Base-by-base conservation (phyloP, 2,888 invertebrate species). In the Melanargia galathea region DNA sequence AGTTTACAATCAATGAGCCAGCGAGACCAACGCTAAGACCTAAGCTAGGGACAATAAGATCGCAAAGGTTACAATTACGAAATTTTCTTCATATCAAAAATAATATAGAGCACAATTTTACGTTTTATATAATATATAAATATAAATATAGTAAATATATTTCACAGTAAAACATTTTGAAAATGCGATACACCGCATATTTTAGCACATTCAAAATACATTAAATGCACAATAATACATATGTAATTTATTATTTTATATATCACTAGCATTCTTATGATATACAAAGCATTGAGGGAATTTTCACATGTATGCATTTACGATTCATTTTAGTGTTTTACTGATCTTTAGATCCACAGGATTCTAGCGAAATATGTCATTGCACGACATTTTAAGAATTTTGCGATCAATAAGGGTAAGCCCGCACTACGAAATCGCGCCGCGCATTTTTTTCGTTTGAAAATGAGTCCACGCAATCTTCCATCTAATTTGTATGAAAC, bases 31-130 rank as follows among this genome's bases (percentile, higher is more conserved):
- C 45, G n/a, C 33, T 57, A 35, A 45, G 13, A 58, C 83, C 86
- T 90, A 90, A 84, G 83, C 90, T 90, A 90, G 87, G 87, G 90
- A 89, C 87, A 87, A 82, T 83, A 87, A 79, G 80, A 85, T 88
- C 83, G 90, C 90, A 88, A 87, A 90, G 86, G 83, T 84, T 70
- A 84, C 87, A 86, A 67, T 63, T 56, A 65, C 61, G 67, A 67
- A 60, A 67, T 67, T 67, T 64, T 51, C 45, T 45, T 61, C 49
- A 35, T 67, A 67, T 67, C 67, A 67, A 67, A 67, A 67, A 67
- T 67, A 67, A 65, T 56, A 51, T 43, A 57, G 62, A 56, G 43
- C 43, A 58, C 45, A 48, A 63, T 46, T 20, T 40, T 20, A 22
- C 16, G 1, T 49, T 49, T 54, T 55, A 48, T 65, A 65, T 51